phyloP scores from a whole-genome alignment of 2,797 vertebrate species.

The Lacerta viridis region DNA sequence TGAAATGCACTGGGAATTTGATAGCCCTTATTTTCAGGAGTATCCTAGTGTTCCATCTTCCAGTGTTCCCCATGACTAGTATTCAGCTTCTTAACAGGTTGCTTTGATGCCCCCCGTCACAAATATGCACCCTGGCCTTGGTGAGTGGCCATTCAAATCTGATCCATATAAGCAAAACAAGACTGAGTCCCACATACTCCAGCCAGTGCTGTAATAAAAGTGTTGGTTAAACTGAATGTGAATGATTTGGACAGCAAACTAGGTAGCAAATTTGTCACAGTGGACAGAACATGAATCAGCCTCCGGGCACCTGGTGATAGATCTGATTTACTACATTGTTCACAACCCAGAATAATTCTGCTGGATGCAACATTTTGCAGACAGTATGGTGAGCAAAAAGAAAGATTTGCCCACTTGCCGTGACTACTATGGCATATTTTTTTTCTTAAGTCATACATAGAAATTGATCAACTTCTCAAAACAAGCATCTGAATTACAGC shows the following conservation, averaged over 20 bases:
- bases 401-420: background rate
- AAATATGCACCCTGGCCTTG: background rate
- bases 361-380: background rate
- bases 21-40: background rate
- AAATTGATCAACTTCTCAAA: background rate
- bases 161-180: background rate
- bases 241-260: background rate
- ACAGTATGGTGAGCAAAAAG: background rate
- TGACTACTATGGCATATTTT: background rate
- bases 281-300: slow-evolving; percentile 21
- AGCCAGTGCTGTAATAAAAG: slow-evolving; percentile 9
- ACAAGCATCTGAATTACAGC: background rate
- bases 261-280: slow-evolving; percentile 23
- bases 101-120: background rate
- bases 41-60: background rate
- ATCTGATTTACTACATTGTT: slow-evolving; percentile 1
- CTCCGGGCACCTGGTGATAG: slow-evolving; percentile 6
- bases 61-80: background rate
- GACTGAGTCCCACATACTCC: background rate
- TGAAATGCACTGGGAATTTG: background rate
- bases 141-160: background rate
- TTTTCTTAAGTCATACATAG: background rate
- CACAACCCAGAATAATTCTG: slow-evolving; percentile 32
- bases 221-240: slow-evolving; percentile 3
- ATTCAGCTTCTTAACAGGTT: background rate